Percentiles rank a stretch among this genome's conserved stretches.
Evolutionary conservation across 2,888 invertebrate species (phyloP).

Genomic region (Drosophila affinis): DNA sequence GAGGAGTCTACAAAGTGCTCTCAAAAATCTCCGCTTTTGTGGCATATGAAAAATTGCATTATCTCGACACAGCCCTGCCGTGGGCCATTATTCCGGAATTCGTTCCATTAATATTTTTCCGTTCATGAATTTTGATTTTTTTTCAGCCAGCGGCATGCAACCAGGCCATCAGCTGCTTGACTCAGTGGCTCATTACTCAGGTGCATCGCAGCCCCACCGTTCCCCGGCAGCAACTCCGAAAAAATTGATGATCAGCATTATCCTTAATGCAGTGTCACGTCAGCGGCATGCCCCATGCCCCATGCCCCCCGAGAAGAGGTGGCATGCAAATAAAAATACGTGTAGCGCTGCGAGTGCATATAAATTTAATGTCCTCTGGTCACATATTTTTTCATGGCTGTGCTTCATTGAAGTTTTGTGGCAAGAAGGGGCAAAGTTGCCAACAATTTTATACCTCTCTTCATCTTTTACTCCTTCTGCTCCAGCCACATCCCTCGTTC

Average conservation of each 20-base stretch:
- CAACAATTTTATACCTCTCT: conserved; percentile 3
- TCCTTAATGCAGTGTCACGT: conserved; percentile 8
- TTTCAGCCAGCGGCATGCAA: neutral
- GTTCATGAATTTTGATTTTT: neutral
- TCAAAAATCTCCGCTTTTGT: neutral
- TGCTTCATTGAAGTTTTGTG: neutral
- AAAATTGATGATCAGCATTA: conserved; percentile 20
- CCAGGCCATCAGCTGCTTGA: neutral
- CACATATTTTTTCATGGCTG: conserved; percentile 9
- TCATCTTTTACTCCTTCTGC: conserved; percentile 8
- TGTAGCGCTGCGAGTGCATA: conserved; percentile 6
- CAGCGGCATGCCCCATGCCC: neutral
- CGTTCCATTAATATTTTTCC: neutral
- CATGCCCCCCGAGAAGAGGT: neutral
- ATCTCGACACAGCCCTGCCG: neutral
- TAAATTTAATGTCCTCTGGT: conserved; percentile 16
- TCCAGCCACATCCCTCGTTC: neutral
- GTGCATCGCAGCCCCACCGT: neutral
- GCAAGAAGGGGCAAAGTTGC: neutral
- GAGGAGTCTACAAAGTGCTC: too few relatives aligned
- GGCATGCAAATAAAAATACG: neutral
- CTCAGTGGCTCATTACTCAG: neutral
- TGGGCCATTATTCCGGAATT: neutral
- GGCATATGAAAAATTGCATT: neutral
- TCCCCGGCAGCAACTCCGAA: conserved; percentile 3